Evolutionary conservation across 2,888 invertebrate genomes (phyloP), one percentile per base, ranked within the genome.

Genomic region (Coremacera marginata): DNA sequence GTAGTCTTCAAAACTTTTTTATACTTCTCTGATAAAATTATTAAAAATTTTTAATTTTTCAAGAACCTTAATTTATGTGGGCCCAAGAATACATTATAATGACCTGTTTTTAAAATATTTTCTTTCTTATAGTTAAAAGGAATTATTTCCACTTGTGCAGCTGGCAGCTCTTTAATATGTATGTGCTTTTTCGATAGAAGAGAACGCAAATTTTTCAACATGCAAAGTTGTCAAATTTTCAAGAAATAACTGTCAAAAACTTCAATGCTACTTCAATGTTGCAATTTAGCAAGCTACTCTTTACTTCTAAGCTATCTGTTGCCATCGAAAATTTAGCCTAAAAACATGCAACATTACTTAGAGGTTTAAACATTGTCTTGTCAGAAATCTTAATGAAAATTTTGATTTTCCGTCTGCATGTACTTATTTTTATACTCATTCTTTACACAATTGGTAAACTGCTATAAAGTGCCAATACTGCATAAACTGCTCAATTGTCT

Each of bases 401-500:
- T 60, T 60, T 2, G 60, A 14, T 60, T 60, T 60, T 60, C 16
- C 16, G 11, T 27, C 19, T 5, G 3, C 9, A 60, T 25, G 22
- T 0, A 44, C 2, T 44, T 44, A 7, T 44, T 44, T 44, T 44
- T 11, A 44, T 44, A 44, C 14, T 44, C 44, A 44, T 44, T 44
- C 44, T 14, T 11, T 44, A 11, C 44, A 44, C 11, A 11, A 11
- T 44, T 44, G 44, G 11, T 14, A 44, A 44, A 37, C 8, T 4
- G 5, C 37, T 37, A 8, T 8, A 37, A 37, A 8, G 8, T 37
- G 37, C 8, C 37, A 37, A 44, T 11, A 44, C 44, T 44, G 44
- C 44, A 44, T 4, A 31, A 31, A 31, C 31, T 31, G 44, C 44
- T 70, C 74, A 71, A 78, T 75, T 78, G 79, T 81, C 82, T 81